Evolutionary conservation across 2,888 invertebrate genomes (phyloP), one percentile per base, ranked within the genome.

Genomic region (Scaptomyza cyrtandrae): DNA sequence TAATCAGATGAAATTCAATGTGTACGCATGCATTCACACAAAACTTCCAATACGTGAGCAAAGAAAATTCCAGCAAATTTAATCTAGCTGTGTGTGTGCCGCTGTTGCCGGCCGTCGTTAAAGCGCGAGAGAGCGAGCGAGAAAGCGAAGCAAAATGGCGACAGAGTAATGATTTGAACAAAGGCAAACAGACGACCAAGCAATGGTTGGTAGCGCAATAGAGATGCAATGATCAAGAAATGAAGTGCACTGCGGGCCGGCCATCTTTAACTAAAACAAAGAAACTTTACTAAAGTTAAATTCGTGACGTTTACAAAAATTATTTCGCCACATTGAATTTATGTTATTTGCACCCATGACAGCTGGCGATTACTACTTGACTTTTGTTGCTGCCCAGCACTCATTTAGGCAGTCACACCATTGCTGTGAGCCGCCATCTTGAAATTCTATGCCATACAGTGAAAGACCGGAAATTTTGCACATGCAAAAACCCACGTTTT

Each of bases 11-110:
- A 52, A 59, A 65, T 46, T 46, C 52, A 60, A 59, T 63, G 59
- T 27, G 33, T 10, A 37, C 14, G 39, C 29, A 53, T 29, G 31
- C 43, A 73, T 48, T 53, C 48, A 59, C 37, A 55, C 49, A 29
- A 29, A 41, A 5, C 44, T 48, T 53, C 54, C 13, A 70, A 56
- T 63, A 74, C 39, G 41, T 59, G 68, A 48, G 48, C 58, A 77
- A 70, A 68, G 89, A 88, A 86, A 83, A 63, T 89, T 86, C 86
- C 80, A 82, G 88, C 74, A 85, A 71, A 63, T 74, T 63, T 61
- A 69, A 75, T 67, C 65, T 65, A 78, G 24, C 37, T 7, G 55
- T 65, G 62, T 67, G 54, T 45, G 35, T 83, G 83, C 78, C 79
- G 74, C 80, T 80, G 80, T 88, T 86, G 86, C 88, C 83, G 83